Evolutionary conservation across 2,113 vertebrate genomes (phyloP).

Genomic region (Thinocorus orbignyianus): DNA sequence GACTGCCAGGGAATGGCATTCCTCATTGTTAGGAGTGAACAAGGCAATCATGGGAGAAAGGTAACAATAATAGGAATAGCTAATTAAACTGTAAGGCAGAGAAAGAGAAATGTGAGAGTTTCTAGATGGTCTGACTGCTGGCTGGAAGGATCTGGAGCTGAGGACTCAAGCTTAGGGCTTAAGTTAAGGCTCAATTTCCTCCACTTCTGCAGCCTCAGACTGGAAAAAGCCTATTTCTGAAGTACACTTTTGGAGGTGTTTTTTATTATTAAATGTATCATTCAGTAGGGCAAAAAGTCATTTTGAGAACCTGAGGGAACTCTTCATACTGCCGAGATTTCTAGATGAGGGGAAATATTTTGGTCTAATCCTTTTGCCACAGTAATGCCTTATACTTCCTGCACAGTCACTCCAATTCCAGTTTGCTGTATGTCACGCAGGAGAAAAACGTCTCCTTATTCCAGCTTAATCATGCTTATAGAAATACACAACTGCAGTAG

Average conservation of each 20-base stretch:
- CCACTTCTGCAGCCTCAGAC: not conserved
- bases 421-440: not conserved
- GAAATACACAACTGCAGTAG: not conserved
- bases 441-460: not conserved
- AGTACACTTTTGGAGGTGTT: not conserved
- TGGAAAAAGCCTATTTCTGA: not conserved
- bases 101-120: not conserved
- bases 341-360: not conserved
- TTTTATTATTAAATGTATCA: not conserved
- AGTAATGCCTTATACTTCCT: not conserved
- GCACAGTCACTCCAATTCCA: not conserved
- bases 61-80: conserved; percentile 34
- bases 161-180: not conserved
- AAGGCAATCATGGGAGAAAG: conserved; percentile 29
- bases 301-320: not conserved
- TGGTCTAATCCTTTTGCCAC: not conserved
- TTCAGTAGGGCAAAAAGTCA: not conserved
- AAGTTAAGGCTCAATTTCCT: not conserved
- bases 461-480: not conserved
- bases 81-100: conserved; percentile 16
- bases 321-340: not conserved
- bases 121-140: not conserved
- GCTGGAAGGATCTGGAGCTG: not conserved
- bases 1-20: not conserved
- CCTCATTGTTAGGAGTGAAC: conserved; percentile 41